A percentile compares a stretch with the other conserved stretches of the same genome.
Conservation (phyloP, 2,888 invertebrate species). For the Chironomus tentans region DNA sequence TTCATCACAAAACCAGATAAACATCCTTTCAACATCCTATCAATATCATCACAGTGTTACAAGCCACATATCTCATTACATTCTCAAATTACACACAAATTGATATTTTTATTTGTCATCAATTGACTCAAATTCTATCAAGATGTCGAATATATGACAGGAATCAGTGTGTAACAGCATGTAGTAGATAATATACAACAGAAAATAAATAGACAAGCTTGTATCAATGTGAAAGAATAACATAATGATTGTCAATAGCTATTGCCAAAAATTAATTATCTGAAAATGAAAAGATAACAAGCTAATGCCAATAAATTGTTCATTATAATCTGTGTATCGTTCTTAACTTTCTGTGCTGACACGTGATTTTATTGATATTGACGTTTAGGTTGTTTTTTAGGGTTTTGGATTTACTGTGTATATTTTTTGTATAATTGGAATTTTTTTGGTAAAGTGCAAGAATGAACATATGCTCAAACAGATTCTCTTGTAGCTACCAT, state of each 20-base stretch:
- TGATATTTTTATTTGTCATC: not conserved
- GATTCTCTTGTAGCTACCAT: too few relatives aligned
- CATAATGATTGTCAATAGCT: not conserved
- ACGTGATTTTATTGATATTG: conserved; percentile 10
- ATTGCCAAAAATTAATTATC: conserved; percentile 19
- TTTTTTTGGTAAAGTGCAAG: too few relatives aligned
- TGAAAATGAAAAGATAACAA: conserved; percentile 18
- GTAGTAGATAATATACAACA: not conserved
- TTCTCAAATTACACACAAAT: not conserved
- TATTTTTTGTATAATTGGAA: too few relatives aligned
- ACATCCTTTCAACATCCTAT: too few relatives aligned
- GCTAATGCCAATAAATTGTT: not conserved
- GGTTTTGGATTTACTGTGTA: too few relatives aligned
- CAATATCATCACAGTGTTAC: too few relatives aligned
- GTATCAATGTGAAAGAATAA: not conserved
- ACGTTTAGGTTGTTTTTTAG: not conserved
- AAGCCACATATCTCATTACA: not conserved
- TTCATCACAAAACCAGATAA: too few relatives aligned
- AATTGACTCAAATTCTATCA: not conserved
- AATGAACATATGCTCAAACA: too few relatives aligned
- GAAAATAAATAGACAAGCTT: not conserved
- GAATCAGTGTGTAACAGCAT: not conserved
- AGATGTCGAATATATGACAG: not conserved
- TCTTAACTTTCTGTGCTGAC: not conserved
- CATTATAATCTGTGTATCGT: not conserved